phyloP scores from a whole-genome alignment of 2,113 vertebrate species.

The Zosterops japonicus region DNA sequence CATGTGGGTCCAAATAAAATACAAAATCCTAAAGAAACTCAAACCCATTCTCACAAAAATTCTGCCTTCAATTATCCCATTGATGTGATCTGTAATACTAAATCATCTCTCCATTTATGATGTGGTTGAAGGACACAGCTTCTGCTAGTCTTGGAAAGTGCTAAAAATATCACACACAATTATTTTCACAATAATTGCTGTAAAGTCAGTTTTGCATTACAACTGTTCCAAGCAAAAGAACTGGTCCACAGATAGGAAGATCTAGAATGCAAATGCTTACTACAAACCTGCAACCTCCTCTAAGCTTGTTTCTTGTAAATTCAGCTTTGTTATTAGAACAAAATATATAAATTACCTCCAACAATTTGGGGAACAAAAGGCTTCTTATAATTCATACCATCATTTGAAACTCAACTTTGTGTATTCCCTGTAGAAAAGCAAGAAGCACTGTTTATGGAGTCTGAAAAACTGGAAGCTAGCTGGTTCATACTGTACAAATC shows the following conservation, averaged over 20 bases:
- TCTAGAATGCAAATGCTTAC: background rate
- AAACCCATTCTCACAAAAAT: background rate
- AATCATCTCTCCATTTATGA: background rate
- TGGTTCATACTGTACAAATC: background rate
- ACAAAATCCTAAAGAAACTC: background rate
- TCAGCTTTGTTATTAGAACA: background rate
- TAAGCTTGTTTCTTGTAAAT: background rate
- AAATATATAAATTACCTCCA: background rate
- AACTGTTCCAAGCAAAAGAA: background rate
- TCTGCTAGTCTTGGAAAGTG: background rate
- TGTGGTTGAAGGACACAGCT: background rate
- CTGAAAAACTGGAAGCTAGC: background rate
- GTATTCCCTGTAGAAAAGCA: background rate
- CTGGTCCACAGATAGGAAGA: background rate
- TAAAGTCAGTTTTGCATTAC: background rate
- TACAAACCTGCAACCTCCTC: background rate
- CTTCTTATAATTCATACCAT: background rate
- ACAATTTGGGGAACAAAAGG: rapidly evolving
- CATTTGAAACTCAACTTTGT: background rate
- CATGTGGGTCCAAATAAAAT: background rate
- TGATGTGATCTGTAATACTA: background rate
- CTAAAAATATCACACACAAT: background rate
- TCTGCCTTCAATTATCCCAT: background rate
- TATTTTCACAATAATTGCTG: background rate
- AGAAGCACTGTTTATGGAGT: background rate